A percentile compares a stretch with the other conserved stretches of the same genome.
Conservation (phyloP, 2,113 vertebrate species). For the Bufo bufo region DNA sequence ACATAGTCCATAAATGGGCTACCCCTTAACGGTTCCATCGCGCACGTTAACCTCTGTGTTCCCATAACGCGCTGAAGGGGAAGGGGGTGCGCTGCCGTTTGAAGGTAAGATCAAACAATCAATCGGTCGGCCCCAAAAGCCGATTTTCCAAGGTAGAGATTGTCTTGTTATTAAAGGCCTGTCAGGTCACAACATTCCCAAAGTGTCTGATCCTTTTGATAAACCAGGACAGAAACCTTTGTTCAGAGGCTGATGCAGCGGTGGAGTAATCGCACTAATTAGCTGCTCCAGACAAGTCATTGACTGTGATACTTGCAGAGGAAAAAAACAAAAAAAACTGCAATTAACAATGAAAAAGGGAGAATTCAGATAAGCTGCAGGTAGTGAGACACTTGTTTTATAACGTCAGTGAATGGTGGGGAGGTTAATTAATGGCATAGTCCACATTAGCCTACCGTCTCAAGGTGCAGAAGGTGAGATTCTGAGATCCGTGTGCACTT, state of each 20-base stretch:
- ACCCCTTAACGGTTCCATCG: neutral
- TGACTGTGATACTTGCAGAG: constrained; percentile 71
- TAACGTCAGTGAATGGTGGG: neutral
- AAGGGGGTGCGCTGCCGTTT: constrained; percentile 37
- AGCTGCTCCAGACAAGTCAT: constrained; percentile 83
- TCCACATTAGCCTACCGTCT: neutral
- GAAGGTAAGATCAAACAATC: constrained; percentile 59
- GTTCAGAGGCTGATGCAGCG: constrained; percentile 85
- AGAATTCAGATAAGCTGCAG: constrained; percentile 1
- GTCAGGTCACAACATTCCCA: constrained; percentile 83
- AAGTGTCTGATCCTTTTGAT: constrained; percentile 90
- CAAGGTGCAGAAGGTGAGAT: neutral
- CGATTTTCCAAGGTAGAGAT: constrained; percentile 66
- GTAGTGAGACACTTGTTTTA: neutral
- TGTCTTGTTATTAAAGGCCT: constrained; percentile 81
- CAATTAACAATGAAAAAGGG: constrained; percentile 72
- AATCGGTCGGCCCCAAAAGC: constrained; percentile 60
- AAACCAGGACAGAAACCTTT: constrained; percentile 82
- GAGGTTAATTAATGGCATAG: neutral
- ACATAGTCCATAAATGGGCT: neutral
- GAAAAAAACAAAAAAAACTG: constrained; percentile 62
- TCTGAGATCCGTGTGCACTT: neutral
- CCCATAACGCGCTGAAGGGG: neutral
- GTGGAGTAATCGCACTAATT: constrained; percentile 98
- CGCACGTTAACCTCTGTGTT: neutral